A percentile compares a stretch with the other conserved stretches of the same genome.
phyloP scores from a whole-genome alignment of 2,888 invertebrate genomes.

The Ypsolopha sequella region DNA sequence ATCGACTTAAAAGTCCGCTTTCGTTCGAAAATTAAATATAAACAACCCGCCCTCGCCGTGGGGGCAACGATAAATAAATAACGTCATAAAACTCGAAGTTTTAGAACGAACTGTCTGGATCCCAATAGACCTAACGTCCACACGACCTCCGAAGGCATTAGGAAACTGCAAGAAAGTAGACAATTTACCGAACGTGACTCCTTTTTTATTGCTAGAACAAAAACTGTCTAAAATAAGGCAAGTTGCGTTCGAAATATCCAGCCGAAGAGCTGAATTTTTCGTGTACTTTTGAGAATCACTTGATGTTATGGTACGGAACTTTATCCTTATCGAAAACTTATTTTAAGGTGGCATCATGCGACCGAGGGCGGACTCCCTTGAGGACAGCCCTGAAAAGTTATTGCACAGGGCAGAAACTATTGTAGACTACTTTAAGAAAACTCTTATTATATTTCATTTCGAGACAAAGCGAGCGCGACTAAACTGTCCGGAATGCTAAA shows the following conservation, averaged over 20 bases:
- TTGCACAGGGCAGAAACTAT: background rate
- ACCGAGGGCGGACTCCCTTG: slow-evolving; percentile 4
- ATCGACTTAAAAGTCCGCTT: slow-evolving; percentile 5
- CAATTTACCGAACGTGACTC: background rate
- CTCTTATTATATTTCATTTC: no score
- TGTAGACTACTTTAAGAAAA: background rate
- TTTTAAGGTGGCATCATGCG: slow-evolving; percentile 9
- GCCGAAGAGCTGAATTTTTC: no score
- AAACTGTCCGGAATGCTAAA: no score
- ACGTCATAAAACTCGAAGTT: slow-evolving; percentile 58
- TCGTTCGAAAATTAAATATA: slow-evolving; percentile 37
- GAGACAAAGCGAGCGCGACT: no score
- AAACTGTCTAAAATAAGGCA: background rate
- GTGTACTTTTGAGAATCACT: no score
- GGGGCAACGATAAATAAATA: slow-evolving; percentile 32
- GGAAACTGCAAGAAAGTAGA: slow-evolving; percentile 16
- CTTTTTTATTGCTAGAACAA: background rate
- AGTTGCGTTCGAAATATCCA: background rate
- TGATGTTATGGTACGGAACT: no score
- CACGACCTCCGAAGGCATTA: slow-evolving; percentile 12
- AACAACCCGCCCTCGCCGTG: slow-evolving; percentile 29
- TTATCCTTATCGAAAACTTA: slow-evolving; percentile 7
- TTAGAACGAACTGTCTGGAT: slow-evolving; percentile 25
- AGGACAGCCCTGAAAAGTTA: background rate
- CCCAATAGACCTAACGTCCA: slow-evolving; percentile 23